Evolutionary conservation across 2,113 vertebrate genomes (phyloP).

Genomic region (Syrmaticus mikado): DNA sequence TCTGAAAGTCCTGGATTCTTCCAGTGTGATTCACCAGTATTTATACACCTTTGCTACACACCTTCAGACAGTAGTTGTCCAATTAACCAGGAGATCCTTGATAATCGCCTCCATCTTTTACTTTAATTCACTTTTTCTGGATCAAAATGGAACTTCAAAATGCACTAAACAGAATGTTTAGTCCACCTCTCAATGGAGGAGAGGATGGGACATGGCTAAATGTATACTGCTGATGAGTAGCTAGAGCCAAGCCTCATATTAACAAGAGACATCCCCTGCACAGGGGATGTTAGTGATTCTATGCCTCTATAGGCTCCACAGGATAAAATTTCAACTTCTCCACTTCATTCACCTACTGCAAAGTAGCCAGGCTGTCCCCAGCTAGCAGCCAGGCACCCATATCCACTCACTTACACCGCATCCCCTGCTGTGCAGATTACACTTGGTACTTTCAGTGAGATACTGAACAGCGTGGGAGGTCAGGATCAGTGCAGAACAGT

Average conservation of each 20-base stretch:
- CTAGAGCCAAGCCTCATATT: neutral
- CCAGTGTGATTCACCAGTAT: neutral
- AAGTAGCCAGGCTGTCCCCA: neutral
- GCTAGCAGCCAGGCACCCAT: neutral
- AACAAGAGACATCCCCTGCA: neutral
- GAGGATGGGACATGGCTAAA: neutral
- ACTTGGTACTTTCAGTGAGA: neutral
- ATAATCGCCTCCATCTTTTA: neutral
- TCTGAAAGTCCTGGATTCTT: neutral
- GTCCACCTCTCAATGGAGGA: neutral
- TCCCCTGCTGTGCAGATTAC: neutral
- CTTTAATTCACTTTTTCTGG: neutral
- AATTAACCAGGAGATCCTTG: neutral
- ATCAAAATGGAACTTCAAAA: neutral
- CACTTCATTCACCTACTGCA: neutral
- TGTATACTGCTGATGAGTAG: neutral
- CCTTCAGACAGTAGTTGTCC: neutral
- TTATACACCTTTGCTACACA: neutral
- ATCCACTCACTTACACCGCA: neutral
- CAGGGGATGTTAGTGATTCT: neutral
- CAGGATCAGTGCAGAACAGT: neutral
- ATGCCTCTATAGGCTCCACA: neutral
- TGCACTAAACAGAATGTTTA: neutral
- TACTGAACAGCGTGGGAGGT: neutral
- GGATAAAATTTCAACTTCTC: neutral